phyloP scores from a whole-genome alignment of 2,888 invertebrate species.

The Apocheima hispidaria region DNA sequence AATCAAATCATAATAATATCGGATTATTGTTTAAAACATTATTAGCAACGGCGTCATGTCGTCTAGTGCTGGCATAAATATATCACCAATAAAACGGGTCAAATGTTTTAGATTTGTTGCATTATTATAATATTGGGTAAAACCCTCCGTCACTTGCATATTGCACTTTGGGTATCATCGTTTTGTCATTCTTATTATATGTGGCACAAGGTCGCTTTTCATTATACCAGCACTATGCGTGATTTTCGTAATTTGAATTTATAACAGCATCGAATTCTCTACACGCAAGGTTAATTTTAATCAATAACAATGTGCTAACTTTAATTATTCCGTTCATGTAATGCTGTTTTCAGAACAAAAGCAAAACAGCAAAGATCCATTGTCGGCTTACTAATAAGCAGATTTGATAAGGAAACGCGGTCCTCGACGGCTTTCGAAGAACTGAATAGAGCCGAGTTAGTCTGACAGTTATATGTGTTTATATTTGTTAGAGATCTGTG shows the following conservation, averaged over 20 bases:
- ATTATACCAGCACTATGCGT: slow-evolving; percentile 41
- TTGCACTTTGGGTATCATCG: slow-evolving; percentile 5
- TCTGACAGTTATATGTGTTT: slow-evolving; percentile 40
- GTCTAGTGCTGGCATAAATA: slow-evolving; percentile 30
- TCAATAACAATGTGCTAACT: slow-evolving; percentile 60
- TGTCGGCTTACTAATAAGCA: slow-evolving; percentile 54
- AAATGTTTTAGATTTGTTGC: background rate
- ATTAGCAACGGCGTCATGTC: slow-evolving; percentile 5
- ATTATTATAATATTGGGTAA: too few relatives aligned
- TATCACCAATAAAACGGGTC: background rate
- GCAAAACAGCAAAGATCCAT: slow-evolving; percentile 46
- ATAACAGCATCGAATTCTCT: slow-evolving; percentile 23
- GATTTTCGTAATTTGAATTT: slow-evolving; percentile 22
- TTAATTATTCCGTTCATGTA: slow-evolving; percentile 41
- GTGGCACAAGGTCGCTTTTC: background rate
- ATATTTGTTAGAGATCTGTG: slow-evolving; percentile 43
- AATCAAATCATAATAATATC: background rate
- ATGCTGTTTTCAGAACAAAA: slow-evolving; percentile 57
- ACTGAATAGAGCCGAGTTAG: slow-evolving; percentile 53
- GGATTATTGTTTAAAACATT: slow-evolving; percentile 18
- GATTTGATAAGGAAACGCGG: slow-evolving; percentile 50
- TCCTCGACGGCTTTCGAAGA: slow-evolving; percentile 43
- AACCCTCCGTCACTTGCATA: background rate
- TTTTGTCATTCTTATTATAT: background rate
- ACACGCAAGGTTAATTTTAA: slow-evolving; percentile 26